phyloP scores from a whole-genome alignment of 2,797 vertebrate species.

The Psittacula derbiana region DNA sequence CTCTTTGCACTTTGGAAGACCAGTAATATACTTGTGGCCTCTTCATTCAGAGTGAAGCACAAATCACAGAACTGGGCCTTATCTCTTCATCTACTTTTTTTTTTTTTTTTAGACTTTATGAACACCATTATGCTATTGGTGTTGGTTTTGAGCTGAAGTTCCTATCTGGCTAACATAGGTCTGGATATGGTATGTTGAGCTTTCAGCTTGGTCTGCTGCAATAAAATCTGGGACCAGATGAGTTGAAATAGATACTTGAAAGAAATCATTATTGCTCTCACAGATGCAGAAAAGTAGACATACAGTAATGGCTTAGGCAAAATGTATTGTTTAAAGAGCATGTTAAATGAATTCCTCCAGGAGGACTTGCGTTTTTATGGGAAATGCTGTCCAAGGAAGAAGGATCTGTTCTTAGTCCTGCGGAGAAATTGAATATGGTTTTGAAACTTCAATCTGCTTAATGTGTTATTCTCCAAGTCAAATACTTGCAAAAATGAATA shows the following conservation, averaged over 20 bases:
- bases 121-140: not conserved
- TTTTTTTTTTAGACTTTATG: not conserved
- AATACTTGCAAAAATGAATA: conserved; percentile 25
- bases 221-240: not conserved
- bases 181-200: not conserved
- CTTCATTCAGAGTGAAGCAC: not conserved
- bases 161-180: not conserved
- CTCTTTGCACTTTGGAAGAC: not conserved
- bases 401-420: conserved; percentile 12
- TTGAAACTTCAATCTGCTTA: not conserved
- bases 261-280: conserved; percentile 37
- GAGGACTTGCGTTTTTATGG: conserved; percentile 1
- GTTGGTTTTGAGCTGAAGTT: conserved; percentile 2
- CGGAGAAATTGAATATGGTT: not conserved
- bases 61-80: not conserved
- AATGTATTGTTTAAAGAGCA: conserved; percentile 39
- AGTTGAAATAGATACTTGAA: conserved; percentile 40
- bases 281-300: conserved; percentile 8
- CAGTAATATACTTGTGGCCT: not conserved
- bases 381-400: not conserved
- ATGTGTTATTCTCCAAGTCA: not conserved
- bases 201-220: not conserved
- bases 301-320: conserved; percentile 19
- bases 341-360: conserved; percentile 24
- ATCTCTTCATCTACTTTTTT: not conserved